Conservation (phyloP, 2,888 invertebrate genomes). For the Pecten maximus region DNA sequence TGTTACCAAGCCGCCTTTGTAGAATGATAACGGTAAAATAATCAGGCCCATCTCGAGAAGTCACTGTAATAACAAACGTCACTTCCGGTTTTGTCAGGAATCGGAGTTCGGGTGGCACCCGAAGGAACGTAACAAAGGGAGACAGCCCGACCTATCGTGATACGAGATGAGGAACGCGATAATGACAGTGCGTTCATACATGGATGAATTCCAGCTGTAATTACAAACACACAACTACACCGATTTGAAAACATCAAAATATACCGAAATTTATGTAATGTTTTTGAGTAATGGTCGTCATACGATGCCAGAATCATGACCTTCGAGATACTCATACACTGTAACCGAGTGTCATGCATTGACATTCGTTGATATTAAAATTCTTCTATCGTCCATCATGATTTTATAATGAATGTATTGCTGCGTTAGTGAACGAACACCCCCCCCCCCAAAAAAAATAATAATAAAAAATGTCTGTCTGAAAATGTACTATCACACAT, state of each 20-base stretch:
- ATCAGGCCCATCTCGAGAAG: not conserved
- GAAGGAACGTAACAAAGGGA: not conserved
- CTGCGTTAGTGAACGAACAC: too few species aligned
- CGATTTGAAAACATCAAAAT: not conserved
- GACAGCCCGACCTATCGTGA: not conserved
- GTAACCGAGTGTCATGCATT: too few species aligned
- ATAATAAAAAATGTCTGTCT: too few species aligned
- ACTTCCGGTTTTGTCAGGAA: constrained; percentile 22
- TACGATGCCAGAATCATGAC: too few species aligned
- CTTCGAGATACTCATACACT: too few species aligned
- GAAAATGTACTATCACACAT: too few species aligned
- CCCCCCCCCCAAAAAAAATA: too few species aligned
- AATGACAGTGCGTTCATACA: not conserved
- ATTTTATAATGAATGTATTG: too few species aligned
- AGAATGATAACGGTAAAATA: not conserved
- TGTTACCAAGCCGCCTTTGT: not conserved
- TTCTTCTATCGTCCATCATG: too few species aligned
- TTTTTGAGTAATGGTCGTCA: not conserved
- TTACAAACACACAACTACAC: not conserved
- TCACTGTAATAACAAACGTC: constrained; percentile 9
- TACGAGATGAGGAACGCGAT: not conserved
- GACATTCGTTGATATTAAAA: too few species aligned
- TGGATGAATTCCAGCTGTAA: not conserved
- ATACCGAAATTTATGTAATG: not conserved
- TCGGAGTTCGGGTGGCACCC: not conserved